Percentiles rank a stretch among this genome's conserved stretches.
Conservation (phyloP, 2,797 vertebrate species). For the Hoplostethus mediterraneus region DNA sequence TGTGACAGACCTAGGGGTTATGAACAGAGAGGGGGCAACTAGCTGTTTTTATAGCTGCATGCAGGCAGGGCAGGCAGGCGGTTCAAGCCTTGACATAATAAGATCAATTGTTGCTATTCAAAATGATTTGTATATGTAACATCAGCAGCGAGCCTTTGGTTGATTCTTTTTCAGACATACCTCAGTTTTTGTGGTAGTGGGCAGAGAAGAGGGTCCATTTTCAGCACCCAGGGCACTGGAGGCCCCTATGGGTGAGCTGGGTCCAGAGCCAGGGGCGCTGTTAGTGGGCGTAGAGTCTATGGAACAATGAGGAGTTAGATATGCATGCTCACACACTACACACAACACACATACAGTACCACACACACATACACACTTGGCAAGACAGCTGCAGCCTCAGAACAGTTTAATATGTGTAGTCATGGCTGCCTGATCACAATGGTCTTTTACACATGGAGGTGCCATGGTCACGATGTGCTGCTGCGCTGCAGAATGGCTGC, state of each 20-base stretch:
- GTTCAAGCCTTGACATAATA: slow-evolving; percentile 44
- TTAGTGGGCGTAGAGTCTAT: slow-evolving; percentile 94
- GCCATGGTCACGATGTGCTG: slow-evolving; percentile 27
- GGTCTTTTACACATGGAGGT: slow-evolving; percentile 33
- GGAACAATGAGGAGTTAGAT: slow-evolving; percentile 68
- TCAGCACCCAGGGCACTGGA: slow-evolving; percentile 91
- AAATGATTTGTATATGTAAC: slow-evolving; percentile 16
- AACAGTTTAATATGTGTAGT: slow-evolving; percentile 49
- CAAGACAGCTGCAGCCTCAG: slow-evolving; percentile 50
- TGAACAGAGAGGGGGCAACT: slow-evolving; percentile 56
- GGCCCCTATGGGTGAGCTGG: slow-evolving; percentile 96
- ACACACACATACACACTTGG: slow-evolving; percentile 42
- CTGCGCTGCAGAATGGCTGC: slow-evolving; percentile 20
- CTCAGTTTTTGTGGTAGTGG: slow-evolving; percentile 92
- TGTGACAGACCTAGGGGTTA: slow-evolving; percentile 52
- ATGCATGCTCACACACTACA: slow-evolving; percentile 51
- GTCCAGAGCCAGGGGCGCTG: slow-evolving; percentile 94
- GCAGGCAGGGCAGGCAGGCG: slow-evolving; percentile 36
- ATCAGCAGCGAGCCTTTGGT: background rate
- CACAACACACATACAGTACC: slow-evolving; percentile 23
- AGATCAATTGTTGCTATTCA: slow-evolving; percentile 31
- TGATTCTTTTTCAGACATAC: slow-evolving; percentile 79
- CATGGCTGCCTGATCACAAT: slow-evolving; percentile 47
- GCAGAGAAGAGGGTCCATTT: slow-evolving; percentile 91
- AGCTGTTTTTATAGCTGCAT: slow-evolving; percentile 78